Base-by-base conservation (phyloP, 2,888 invertebrate species). In the Thumatha senex region DNA sequence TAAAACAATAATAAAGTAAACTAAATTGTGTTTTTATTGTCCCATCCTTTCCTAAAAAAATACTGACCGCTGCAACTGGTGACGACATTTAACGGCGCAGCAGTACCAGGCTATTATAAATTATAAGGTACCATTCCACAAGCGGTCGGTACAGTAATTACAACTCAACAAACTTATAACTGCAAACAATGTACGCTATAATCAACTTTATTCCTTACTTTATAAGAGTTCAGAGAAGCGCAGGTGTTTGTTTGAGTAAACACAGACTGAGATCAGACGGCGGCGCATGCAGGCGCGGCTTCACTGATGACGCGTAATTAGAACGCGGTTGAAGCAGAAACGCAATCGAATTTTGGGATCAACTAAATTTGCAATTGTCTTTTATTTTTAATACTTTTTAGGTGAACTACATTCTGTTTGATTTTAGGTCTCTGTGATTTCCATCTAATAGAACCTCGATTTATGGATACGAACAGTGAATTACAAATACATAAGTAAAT, bases 21-120 rank as follows among this genome's bases (percentile, higher is more conserved):
- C 18, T 24, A 24, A 24, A 5, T 24, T 24, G 2, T 24, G 5
- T 24, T 24, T 24, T 24, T n/a, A n/a, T n/a, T n/a, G n/a, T n/a
- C n/a, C n/a, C n/a, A n/a, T 24, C 18, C 5, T 24, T 24, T 24
- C 3, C 18, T 24, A 5, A 66, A 71, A 65, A 69, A 67, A 63
- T 56, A 54, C 56, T 63, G 60, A 60, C 61, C 67, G 61, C 61
- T 54, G 45, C 56, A 40, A 52, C 61, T 57, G 63, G 61, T 71
- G 76, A 75, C 75, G 78, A 78, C 79, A 80, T 76, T 70, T 70
- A 72, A 74, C 70, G 70, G 58, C 77, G 73, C 74, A 67, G 72
- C 56, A 68, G 65, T 76, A 82, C 82, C 77, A 84, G 80, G 82
- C 72, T 66, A 70, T 67, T 82, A 86, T 86, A 84, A 86, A 85